Base-by-base conservation (phyloP, 2,888 invertebrate species). In the Drosophila neonasuta region DNA sequence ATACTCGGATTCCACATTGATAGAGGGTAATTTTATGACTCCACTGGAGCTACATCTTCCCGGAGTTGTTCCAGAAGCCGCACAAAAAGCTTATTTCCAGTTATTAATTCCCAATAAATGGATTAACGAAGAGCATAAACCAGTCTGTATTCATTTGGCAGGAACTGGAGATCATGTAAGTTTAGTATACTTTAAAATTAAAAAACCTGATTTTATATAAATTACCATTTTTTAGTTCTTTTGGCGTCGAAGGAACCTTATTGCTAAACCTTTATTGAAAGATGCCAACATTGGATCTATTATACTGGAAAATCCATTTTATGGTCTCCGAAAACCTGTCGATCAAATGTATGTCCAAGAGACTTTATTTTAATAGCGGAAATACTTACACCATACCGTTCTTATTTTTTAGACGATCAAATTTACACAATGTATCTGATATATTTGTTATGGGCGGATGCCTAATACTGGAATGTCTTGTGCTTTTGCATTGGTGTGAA, bases 401-500 rank as follows among this genome's bases (percentile, higher is more conserved):
- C 30, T 13, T 20, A 0, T 11, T 32, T 79, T 74, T 46, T 68
- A 96, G 96, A 66, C 95, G 98, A 36, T 99, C 98, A 1, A 95
- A 96, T 84, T 93, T 99, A 54, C 96, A 96, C 89, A 96, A 99
- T 92, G 99, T 99, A 3, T 97, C 97, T 17, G 99, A 99, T 90
- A 96, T 99, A 89, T 99, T 99, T 92, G 97, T 99, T 75, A 99
- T 99, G 99, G 99, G 99, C 62, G 99, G 97, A 45, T 97, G 98
- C 88, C 92, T 99, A 65, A 96, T 99, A 72, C 93, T 99, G 82
- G 99, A 99, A 92, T 95, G 97, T 42, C 92, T 97, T 79, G 98
- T 96, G 51, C 92, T 99, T 75, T 93, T 99, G 76, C 95, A 97
- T 91, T 99, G 98, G 98, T 97, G 97, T 90, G 97, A 97, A 91